Conservation (phyloP, 2,888 invertebrate genomes). For the Drosophila aldrichi region DNA sequence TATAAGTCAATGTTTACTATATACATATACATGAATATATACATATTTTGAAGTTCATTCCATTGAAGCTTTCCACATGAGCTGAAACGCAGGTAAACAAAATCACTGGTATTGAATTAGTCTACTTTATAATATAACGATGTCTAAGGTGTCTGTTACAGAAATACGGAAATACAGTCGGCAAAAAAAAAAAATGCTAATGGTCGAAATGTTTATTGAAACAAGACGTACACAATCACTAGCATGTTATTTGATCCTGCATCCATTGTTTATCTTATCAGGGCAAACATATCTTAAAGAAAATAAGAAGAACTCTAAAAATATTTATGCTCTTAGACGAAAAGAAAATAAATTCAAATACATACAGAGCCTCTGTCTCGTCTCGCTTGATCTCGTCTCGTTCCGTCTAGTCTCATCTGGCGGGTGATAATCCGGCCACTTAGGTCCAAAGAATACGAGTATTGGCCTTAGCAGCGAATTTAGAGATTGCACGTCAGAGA, state of each 20-base stretch:
- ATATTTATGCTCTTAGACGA: slow-evolving; percentile 43
- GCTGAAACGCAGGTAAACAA: no score
- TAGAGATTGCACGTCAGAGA: slow-evolving; percentile 63
- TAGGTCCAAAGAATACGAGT: slow-evolving; percentile 1
- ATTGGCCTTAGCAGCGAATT: slow-evolving; percentile 17
- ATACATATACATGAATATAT: no score
- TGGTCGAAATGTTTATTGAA: slow-evolving; percentile 52
- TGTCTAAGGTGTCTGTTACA: no score
- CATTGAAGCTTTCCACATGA: no score
- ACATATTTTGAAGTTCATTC: no score
- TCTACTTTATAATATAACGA: no score
- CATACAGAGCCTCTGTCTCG: neutral
- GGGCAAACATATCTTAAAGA: slow-evolving; percentile 45
- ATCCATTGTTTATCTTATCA: slow-evolving; percentile 64
- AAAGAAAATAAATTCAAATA: slow-evolving; percentile 43
- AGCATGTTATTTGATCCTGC: slow-evolving; percentile 53
- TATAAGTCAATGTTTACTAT: no score
- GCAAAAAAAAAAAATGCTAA: slow-evolving; percentile 23
- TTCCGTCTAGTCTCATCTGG: slow-evolving; percentile 2
- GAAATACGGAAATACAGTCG: no score
- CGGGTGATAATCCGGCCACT: slow-evolving; percentile 37
- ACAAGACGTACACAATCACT: slow-evolving; percentile 38
- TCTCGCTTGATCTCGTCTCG: neutral
- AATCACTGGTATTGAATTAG: no score
- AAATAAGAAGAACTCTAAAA: slow-evolving; percentile 32